Conservation (phyloP, 2,113 vertebrate species). For the Carlito syrichta region DNA sequence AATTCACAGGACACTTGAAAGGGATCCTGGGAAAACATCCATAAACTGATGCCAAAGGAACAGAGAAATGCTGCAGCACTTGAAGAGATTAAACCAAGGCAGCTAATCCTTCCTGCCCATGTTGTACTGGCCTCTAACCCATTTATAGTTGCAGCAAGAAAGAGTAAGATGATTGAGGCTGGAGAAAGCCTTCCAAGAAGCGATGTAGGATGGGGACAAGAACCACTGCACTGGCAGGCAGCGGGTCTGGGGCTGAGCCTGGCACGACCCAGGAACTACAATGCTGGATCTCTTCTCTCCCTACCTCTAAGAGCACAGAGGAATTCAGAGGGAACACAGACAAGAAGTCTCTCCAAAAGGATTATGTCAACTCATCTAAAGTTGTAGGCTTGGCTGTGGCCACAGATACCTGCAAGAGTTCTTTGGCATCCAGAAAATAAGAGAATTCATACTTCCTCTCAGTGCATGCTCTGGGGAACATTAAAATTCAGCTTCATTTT, state of each 20-base stretch:
- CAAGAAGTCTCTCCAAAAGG: not conserved
- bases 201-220: not conserved
- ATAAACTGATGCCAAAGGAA: not conserved
- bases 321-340: not conserved
- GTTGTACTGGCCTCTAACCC: not conserved
- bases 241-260: not conserved
- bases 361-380: not conserved
- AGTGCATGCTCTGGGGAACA: not conserved
- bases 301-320: not conserved
- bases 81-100: not conserved
- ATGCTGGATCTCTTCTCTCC: not conserved
- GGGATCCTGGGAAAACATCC: not conserved
- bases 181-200: not conserved
- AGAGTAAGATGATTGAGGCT: not conserved
- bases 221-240: not conserved
- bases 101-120: not conserved
- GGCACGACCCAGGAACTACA: not conserved
- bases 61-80: not conserved
- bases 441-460: not conserved
- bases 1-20: not conserved
- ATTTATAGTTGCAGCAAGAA: not conserved
- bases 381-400: not conserved
- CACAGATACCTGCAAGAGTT: not conserved
- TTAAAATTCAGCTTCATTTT: not conserved
- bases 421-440: not conserved